Evolutionary conservation across 1,140 invertebrate genomes (phyloP), one percentile per base, ranked within the genome.

Genomic region (Argopecten irradians): DNA sequence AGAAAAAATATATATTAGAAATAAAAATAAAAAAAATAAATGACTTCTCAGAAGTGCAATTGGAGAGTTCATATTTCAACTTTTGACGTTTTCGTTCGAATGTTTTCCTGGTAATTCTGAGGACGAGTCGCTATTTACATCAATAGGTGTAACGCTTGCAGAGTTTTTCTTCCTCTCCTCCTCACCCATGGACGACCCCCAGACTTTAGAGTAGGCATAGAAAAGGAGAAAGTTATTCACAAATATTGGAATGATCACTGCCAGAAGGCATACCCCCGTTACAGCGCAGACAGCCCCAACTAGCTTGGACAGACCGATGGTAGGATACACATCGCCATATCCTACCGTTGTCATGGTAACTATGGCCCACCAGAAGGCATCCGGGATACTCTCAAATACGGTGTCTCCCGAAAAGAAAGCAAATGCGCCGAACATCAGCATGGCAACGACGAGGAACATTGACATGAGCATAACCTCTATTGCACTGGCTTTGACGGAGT

Each of bases 341-440:
- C 98, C 98, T 34, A 99, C 98, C 0, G 98, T 99, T 90, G 98
- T 99, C 98, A 99, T 99, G 71, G 98, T 99, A 90, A 99, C 98
- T 94, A 99, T 96, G 28, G 98, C 98, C 98, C 98, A 99, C 98
- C 98, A 99, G 88, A 99, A 96, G 14, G 98, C 98, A 89, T 98
- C 96, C 9, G 98, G 98, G 96, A 99, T 99, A 39, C 89, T 90
- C 0, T 84, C 43, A 55, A 90, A 90, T 16, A 39, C 46, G 8
- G 82, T 85, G 46, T 90, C 89, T 1, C 87, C 90, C 7, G 91
- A 90, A 55, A 90, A 92, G 43, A 88, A 92, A 94, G 98, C 98
- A 95, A 99, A 96, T 94, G 98, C 98, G 91, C 98, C 98, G 96
- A 99, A 99, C 96, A 99, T 99, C 93, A 99, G 97, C 94, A 99